Percentiles rank a stretch among this genome's conserved stretches.
These are phyloP conservation scores for Oxyruncus cristatus DNA, from an alignment of 2,113 vertebrate genomes.

Conservation along the genomic window DNA sequence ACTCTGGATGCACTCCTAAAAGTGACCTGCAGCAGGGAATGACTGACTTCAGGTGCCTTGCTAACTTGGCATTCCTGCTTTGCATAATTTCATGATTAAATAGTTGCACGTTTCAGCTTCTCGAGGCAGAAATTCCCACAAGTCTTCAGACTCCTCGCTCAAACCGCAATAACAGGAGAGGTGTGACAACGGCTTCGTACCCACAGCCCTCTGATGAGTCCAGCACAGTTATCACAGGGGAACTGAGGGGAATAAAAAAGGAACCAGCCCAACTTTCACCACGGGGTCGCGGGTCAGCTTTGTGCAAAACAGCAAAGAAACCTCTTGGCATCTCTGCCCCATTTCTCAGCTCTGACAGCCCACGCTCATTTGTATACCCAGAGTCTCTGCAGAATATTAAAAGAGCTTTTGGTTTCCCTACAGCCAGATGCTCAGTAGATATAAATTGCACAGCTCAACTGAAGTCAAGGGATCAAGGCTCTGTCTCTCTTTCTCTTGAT, in stretches of 20 bases:
- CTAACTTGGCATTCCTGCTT: not conserved
- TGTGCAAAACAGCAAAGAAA: not conserved
- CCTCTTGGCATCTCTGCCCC: conserved; percentile 20
- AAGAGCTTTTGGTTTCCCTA: conserved; percentile 14
- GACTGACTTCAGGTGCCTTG: not conserved
- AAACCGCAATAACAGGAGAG: not conserved
- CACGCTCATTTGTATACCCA: not conserved
- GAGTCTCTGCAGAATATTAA: conserved; percentile 37
- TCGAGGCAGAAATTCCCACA: not conserved
- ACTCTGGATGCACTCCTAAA: accelerated
- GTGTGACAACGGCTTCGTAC: not conserved
- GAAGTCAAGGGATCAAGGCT: conserved; percentile 59
- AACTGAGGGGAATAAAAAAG: not conserved
- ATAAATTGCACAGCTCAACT: conserved; percentile 53
- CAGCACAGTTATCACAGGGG: not conserved
- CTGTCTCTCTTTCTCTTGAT: conserved; percentile 43
- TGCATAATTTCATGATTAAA: not conserved
- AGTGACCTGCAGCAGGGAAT: not conserved
- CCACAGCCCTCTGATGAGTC: not conserved
- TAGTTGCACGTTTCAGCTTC: not conserved
- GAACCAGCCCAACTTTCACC: not conserved
- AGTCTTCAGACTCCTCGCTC: not conserved
- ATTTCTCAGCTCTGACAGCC: conserved; percentile 30
- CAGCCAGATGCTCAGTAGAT: conserved; percentile 59
- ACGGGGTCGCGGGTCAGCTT: not conserved